A percentile compares a stretch with the other conserved stretches of the same genome.
phyloP scores from a whole-genome alignment of 92 coral and sea anemone species.

The Diadumene lineata region DNA sequence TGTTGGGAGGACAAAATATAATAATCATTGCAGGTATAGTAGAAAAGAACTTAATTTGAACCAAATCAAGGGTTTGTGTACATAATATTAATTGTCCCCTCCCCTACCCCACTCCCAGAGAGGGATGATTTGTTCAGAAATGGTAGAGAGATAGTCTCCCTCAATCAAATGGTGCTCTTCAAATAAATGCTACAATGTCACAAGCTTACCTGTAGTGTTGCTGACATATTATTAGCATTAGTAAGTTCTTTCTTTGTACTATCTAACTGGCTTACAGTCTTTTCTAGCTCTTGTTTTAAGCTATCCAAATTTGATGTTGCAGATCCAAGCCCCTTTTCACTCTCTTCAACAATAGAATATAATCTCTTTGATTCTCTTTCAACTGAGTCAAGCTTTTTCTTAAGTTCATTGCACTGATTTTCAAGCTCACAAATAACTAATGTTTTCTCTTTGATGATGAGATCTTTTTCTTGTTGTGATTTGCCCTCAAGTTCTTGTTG shows the following conservation, averaged over 20 bases:
- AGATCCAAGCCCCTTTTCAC: conserved; percentile 94
- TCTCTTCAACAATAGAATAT: conserved; percentile 66
- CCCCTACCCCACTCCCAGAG: too few relatives aligned
- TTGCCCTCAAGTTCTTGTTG: conserved; percentile 52
- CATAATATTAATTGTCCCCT: too few relatives aligned
- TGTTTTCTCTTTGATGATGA: conserved; percentile 61
- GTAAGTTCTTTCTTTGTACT: conserved; percentile 65
- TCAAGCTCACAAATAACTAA: conserved; percentile 66
- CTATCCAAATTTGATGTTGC: conserved; percentile 79
- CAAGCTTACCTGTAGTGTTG: conserved; percentile 69
- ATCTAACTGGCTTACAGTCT: conserved; percentile 52
- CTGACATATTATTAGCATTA: conserved; percentile 49
- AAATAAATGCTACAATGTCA: too few relatives aligned
- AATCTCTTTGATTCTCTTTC: conserved; percentile 69
- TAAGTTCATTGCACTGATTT: conserved; percentile 58
- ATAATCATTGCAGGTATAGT: too few relatives aligned
- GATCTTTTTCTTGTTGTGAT: conserved; percentile 63
- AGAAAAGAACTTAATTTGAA: too few relatives aligned
- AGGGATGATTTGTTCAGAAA: too few relatives aligned
- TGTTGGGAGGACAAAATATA: background rate
- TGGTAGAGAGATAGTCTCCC: too few relatives aligned
- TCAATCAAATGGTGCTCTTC: too few relatives aligned
- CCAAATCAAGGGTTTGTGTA: too few relatives aligned
- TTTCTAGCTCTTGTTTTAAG: conserved; percentile 61
- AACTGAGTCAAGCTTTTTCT: conserved; percentile 55